Evolutionary conservation across 2,797 vertebrate species (phyloP), one percentile per base, ranked within the genome.

Genomic region (Zenarchopterus dispar): DNA sequence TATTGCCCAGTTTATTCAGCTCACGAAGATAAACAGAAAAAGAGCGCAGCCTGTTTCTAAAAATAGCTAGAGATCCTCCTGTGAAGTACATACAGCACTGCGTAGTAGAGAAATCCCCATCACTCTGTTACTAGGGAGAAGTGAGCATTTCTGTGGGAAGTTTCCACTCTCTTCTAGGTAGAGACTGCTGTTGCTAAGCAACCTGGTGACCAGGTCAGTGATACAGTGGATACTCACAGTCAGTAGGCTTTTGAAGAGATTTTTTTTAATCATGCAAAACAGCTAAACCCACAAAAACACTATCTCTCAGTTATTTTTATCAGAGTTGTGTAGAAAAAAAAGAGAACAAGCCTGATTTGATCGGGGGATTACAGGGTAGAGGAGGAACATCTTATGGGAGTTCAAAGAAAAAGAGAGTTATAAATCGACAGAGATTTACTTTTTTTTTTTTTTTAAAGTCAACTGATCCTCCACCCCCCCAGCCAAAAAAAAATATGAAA

Each of bases 161-260:
- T 70, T 72, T 63, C 60, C 61, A 78, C 80, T 84, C 78, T 89
- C 82, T 89, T 77, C 44, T 67, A 81, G 77, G 88, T 78, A 82
- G 55, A 28, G 19, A 71, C 60, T 52, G 73, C 62, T 82, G 92
- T 94, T 93, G 92, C 93, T 84, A 91, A 69, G 93, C 92, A 92
- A 93, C 92, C 48, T 53, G 1, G 45, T 31, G 28, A 75, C 65
- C 78, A 18, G 88, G 90, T 94, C 91, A 92, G 86, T 92, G 89
- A 80, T 62, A 90, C 65, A 67, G 82, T 75, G 74, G 69, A 72
- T 73, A 69, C 39, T 51, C 3, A 48, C 3, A 15, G 13, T 15
- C 13, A 13, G 36, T 65, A 51, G 61, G 79, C 68, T 84, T 77
- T 77, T 70, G 53, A 57, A 86, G 75, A 73, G 69, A 82, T 85